Evolutionary conservation across 2,797 vertebrate species (phyloP).

Genomic region (Cynodonichthys magdalenae): DNA sequence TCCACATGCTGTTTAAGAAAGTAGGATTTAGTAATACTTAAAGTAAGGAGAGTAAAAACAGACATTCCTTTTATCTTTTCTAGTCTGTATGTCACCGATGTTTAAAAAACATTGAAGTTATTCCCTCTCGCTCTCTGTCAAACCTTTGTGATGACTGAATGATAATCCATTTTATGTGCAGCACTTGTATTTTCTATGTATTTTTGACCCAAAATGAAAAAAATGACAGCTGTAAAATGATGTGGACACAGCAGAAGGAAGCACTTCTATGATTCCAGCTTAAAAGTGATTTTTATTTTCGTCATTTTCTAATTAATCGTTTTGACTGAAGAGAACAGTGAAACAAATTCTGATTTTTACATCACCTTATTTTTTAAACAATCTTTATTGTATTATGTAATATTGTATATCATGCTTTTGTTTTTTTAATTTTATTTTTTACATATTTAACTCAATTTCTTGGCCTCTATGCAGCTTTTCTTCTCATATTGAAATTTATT

Average conservation of each 20-base stretch:
- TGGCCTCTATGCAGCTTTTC: slow-evolving; percentile 84
- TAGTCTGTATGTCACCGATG: slow-evolving; percentile 19
- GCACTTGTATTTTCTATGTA: slow-evolving; percentile 30
- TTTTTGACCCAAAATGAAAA: slow-evolving; percentile 13
- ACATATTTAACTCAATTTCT: slow-evolving; percentile 66
- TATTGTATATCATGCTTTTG: slow-evolving; percentile 41
- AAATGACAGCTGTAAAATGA: slow-evolving; percentile 26
- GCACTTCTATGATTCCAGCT: slow-evolving; percentile 32
- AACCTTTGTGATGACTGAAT: slow-evolving; percentile 30
- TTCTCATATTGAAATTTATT: slow-evolving; percentile 73
- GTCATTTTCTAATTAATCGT: slow-evolving; percentile 14
- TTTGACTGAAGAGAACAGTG: slow-evolving; percentile 24
- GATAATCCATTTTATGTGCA: slow-evolving; percentile 19
- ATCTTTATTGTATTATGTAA: slow-evolving; percentile 46
- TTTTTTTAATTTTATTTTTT: slow-evolving; percentile 10
- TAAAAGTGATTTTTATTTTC: slow-evolving; percentile 15
- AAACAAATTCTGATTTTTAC: slow-evolving; percentile 29
- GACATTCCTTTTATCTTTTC: slow-evolving; percentile 48
- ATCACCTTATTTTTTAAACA: slow-evolving; percentile 29
- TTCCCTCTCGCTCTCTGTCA: not conserved
- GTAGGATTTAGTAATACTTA: not conserved
- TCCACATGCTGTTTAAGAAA: no score
- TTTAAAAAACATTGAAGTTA: slow-evolving; percentile 2
- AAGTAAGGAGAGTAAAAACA: slow-evolving; percentile 21
- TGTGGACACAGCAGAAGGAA: slow-evolving; percentile 27